phyloP scores from a whole-genome alignment of 1,140 invertebrate species.

The Drosophila rhopaloa region DNA sequence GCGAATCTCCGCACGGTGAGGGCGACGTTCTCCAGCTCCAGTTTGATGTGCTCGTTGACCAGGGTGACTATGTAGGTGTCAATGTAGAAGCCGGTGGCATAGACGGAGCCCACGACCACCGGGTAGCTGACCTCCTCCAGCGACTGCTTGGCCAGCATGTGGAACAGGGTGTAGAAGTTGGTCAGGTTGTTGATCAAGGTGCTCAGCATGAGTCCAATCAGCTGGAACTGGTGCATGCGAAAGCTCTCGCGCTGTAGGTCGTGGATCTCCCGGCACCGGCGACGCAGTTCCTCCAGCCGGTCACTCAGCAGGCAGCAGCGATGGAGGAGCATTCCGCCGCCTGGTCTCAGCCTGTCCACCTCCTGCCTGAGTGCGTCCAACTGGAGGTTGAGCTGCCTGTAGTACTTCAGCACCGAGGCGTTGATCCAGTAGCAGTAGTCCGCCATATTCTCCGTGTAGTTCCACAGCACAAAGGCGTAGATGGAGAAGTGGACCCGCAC shows the following conservation, averaged over 20 bases:
- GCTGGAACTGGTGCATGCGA: slow-evolving; percentile 69
- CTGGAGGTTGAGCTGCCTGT: slow-evolving; percentile 56
- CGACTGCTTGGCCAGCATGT: slow-evolving; percentile 61
- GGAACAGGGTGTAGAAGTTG: slow-evolving; percentile 73
- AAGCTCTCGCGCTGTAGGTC: slow-evolving; percentile 53
- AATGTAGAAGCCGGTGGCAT: slow-evolving; percentile 69
- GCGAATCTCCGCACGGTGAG: slow-evolving; percentile 54
- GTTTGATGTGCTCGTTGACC: slow-evolving; percentile 67
- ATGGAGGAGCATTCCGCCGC: slow-evolving; percentile 31
- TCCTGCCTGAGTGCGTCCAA: slow-evolving; percentile 24
- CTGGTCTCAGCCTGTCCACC: neutral
- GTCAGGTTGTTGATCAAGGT: slow-evolving; percentile 77
- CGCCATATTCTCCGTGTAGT: slow-evolving; percentile 79
- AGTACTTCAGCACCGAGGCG: slow-evolving; percentile 62
- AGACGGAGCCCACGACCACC: slow-evolving; percentile 52
- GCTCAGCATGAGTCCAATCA: slow-evolving; percentile 68
- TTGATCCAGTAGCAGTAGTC: slow-evolving; percentile 77
- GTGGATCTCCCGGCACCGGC: slow-evolving; percentile 55
- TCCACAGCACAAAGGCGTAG: slow-evolving; percentile 79
- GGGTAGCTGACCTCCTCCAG: slow-evolving; percentile 42
- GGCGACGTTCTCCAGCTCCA: slow-evolving; percentile 46
- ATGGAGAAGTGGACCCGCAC: slow-evolving; percentile 63
- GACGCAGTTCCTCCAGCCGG: slow-evolving; percentile 43
- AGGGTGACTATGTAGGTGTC: slow-evolving; percentile 75
- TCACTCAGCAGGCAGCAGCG: slow-evolving; percentile 52